These are phyloP conservation scores for Myotis yumanensis DNA, from an alignment of 2,113 vertebrate species.

Conservation along the genomic window DNA sequence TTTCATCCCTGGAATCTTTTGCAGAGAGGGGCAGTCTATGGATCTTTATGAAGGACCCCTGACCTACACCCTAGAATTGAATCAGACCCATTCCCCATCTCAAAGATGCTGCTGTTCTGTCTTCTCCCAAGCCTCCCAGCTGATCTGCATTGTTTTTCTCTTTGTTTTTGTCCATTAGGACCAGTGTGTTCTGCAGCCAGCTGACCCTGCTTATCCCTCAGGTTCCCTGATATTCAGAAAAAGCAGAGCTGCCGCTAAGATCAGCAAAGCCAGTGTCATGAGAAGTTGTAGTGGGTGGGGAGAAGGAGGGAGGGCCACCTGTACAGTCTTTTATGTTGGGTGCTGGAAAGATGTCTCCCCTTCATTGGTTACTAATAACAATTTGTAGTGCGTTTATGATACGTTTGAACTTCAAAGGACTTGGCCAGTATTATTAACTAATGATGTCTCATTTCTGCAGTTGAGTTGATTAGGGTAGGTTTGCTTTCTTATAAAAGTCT, in stretches of 20 bases:
- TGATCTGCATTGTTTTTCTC: neutral
- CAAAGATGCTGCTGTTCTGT: neutral
- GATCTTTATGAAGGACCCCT: neutral
- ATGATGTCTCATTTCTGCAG: constrained; percentile 20
- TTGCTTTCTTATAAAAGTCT: constrained; percentile 49
- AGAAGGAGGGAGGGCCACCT: neutral
- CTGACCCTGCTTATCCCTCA: neutral
- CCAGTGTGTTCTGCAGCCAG: neutral
- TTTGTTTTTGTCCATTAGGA: neutral
- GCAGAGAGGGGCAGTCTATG: too few species aligned
- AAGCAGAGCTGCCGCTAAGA: neutral
- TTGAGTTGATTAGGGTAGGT: constrained; percentile 23
- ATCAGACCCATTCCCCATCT: neutral
- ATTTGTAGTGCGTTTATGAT: constrained; percentile 40
- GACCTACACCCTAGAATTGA: neutral
- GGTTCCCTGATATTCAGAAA: neutral
- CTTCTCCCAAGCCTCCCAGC: neutral
- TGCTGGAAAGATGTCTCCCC: neutral
- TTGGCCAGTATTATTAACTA: constrained; percentile 25
- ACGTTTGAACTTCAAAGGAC: constrained; percentile 59
- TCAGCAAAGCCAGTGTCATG: neutral
- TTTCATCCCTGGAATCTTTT: neutral
- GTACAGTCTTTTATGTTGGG: neutral
- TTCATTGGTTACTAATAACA: neutral
- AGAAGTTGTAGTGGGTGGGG: neutral